Conservation (phyloP, 2,888 invertebrate species). For the Caenorhabditis sp. region DNA sequence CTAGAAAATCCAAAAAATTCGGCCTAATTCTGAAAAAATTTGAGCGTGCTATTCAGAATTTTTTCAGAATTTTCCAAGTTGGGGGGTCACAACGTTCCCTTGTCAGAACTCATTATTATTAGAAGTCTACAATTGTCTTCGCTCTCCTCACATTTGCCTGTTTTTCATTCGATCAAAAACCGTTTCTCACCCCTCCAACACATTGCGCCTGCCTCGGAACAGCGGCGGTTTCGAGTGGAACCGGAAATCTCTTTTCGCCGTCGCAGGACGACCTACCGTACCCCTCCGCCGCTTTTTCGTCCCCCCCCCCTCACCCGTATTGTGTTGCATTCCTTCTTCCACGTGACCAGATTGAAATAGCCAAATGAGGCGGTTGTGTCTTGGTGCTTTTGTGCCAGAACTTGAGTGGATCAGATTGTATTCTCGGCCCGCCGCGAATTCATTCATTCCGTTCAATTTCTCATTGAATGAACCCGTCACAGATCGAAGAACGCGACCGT, state of each 20-base stretch:
- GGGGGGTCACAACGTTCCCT: no score
- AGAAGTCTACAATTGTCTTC: background rate
- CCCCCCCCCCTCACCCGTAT: background rate
- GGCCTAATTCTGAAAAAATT: no score
- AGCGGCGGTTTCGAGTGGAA: conserved; percentile 35
- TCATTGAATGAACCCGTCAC: no score
- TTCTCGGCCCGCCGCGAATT: background rate
- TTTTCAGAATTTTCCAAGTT: no score
- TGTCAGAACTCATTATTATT: no score
- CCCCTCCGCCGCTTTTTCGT: background rate
- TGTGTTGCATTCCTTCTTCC: conserved; percentile 26
- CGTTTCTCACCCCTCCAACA: background rate
- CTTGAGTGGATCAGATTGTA: conserved; percentile 18
- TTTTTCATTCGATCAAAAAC: background rate
- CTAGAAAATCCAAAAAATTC: no score
- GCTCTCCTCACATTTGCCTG: background rate
- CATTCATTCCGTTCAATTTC: no score
- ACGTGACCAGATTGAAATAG: conserved; percentile 33
- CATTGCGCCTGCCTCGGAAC: conserved; percentile 19
- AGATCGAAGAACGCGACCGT: no score
- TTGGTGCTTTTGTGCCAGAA: conserved; percentile 26
- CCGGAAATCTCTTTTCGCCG: conserved; percentile 28
- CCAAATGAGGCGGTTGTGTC: conserved; percentile 6
- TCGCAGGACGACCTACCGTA: conserved; percentile 34
- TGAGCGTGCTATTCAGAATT: no score